Evolutionary conservation across 2,888 invertebrate genomes (phyloP).

Genomic region (Bimastos eiseni): DNA sequence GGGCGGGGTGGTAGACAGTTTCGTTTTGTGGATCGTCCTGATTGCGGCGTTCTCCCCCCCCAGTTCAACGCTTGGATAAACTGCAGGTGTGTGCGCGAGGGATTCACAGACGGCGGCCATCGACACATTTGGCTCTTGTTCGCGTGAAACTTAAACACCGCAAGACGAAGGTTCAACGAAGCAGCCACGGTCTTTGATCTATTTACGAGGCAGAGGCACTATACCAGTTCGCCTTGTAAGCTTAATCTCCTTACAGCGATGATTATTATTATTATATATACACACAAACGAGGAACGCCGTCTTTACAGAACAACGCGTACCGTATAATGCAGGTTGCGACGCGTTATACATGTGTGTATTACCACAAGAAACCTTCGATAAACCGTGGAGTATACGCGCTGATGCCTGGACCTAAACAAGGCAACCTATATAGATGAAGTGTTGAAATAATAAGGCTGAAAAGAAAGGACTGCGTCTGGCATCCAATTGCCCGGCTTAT

Average conservation of each 20-base stretch:
- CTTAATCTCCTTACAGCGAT: background rate
- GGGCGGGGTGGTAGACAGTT: background rate
- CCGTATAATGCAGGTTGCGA: background rate
- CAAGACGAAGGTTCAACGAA: background rate
- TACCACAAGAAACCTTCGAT: background rate
- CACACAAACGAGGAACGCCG: background rate
- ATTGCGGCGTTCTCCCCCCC: background rate
- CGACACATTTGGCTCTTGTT: background rate
- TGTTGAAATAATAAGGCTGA: background rate
- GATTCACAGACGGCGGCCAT: background rate
- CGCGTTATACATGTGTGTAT: background rate
- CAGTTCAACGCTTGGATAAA: background rate
- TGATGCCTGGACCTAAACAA: background rate
- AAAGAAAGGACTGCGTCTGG: background rate
- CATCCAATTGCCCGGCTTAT: background rate
- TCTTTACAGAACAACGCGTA: too few relatives aligned
- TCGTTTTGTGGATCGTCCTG: background rate
- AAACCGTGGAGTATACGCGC: background rate
- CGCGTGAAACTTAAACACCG: background rate
- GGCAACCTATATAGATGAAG: background rate
- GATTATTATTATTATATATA: background rate
- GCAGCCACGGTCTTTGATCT: background rate
- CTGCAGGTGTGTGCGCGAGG: background rate
- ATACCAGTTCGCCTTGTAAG: background rate
- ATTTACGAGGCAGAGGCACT: background rate